Evolutionary conservation across 2,888 invertebrate genomes (phyloP).

Genomic region (Malachius bipustulatus): DNA sequence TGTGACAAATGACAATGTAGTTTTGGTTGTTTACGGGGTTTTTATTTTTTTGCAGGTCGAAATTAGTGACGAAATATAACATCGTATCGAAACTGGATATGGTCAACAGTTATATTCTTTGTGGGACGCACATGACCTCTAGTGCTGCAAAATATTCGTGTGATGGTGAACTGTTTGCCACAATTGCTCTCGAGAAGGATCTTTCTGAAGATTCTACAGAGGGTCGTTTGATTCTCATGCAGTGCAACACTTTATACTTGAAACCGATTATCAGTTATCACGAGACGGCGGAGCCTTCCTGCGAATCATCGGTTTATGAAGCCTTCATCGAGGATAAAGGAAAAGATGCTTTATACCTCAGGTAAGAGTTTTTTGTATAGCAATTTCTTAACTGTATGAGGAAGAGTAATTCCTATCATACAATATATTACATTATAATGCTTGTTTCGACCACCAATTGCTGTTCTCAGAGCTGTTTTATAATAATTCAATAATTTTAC

Average conservation of each 20-base stretch:
- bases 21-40: no score
- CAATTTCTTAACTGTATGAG: no score
- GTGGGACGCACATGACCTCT: constrained; percentile 53
- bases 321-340: constrained; percentile 63
- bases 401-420: no score
- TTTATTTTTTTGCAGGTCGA: constrained; percentile 30
- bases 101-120: constrained; percentile 54
- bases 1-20: no score
- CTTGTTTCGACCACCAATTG: no score
- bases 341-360: constrained; percentile 63
- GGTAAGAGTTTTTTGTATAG: no score
- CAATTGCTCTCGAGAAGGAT: constrained; percentile 57
- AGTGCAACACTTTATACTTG: constrained; percentile 55
- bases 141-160: constrained; percentile 66
- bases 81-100: constrained; percentile 50
- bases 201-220: constrained; percentile 73
- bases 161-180: constrained; percentile 63
- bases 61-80: constrained; percentile 58
- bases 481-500: no score
- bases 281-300: background rate
- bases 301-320: constrained; percentile 46
- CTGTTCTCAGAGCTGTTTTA: no score
- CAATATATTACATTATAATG: no score
- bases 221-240: constrained; percentile 64
- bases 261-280: constrained; percentile 22